Percentiles rank a stretch among this genome's conserved stretches.
Evolutionary conservation across 2,888 invertebrate species (phyloP).

Genomic region (Gryllus longicercus): DNA sequence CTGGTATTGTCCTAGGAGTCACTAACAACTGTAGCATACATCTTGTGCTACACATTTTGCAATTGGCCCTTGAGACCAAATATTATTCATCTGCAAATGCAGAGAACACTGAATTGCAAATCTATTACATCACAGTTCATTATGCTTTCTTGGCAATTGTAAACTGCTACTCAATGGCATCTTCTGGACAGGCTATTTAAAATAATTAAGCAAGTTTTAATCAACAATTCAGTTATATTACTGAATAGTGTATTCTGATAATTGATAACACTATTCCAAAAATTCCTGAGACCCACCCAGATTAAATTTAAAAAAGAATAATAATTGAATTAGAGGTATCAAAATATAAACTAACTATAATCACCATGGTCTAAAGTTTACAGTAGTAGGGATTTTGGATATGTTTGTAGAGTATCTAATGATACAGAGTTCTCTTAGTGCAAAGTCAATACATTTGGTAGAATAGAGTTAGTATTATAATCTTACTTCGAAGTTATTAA

Average conservation of each 20-base stretch:
- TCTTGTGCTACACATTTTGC: neutral
- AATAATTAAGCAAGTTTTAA: conserved; percentile 17
- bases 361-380: conserved; percentile 5
- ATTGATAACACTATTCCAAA: conserved; percentile 17
- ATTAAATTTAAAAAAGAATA: conserved; percentile 11
- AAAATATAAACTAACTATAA: conserved; percentile 11
- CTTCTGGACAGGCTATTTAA: conserved; percentile 11
- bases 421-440: conserved; percentile 17
- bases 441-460: conserved; percentile 20
- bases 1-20: neutral
- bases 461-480: conserved; percentile 24
- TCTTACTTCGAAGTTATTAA: conserved; percentile 7
- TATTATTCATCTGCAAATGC: neutral
- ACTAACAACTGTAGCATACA: conserved; percentile 10
- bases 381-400: conserved; percentile 2
- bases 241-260: conserved; percentile 17
- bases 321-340: conserved; percentile 17
- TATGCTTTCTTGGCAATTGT: conserved; percentile 10
- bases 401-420: conserved; percentile 17
- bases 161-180: conserved; percentile 17
- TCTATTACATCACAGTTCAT: conserved; percentile 17
- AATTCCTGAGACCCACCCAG: conserved; percentile 17
- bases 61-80: neutral
- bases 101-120: conserved; percentile 1
- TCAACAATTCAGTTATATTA: neutral